Evolutionary conservation across 2,888 invertebrate genomes (phyloP), one percentile per base, ranked within the genome.

Genomic region (Cephus spinipes): DNA sequence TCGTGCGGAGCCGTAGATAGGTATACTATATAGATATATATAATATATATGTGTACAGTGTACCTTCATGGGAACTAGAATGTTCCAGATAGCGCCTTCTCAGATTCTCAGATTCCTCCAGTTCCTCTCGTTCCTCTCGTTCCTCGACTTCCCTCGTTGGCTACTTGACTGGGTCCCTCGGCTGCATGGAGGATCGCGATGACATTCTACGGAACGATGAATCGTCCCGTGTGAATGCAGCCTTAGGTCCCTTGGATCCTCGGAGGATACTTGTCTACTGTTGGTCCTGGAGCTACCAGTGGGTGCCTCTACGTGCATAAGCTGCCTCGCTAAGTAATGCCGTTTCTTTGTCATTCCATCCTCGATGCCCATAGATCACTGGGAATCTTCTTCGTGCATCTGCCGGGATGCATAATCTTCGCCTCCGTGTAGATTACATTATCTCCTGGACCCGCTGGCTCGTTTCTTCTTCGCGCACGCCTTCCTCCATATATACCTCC

Each of bases 361-460:
- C 80, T 79, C 76, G 76, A 36, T 76, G 81, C 80, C 85, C 85
- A 85, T 88, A 87, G 80, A 88, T 89, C 88, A 88, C 79, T 80
- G 74, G 77, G 75, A 87, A 88, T 88, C 88, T 87, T 77, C 81
- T 85, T 87, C 87, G 87, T 87, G 88, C 83, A 89, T 89, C 89
- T 88, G 76, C 76, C 79, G 79, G 86, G 87, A 85, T 85, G 85
- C 87, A 86, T 85, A 86, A 89, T 89, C 88, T 85, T 82, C 80
- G 80, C 85, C 84, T 84, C 85, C 83, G 83, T 83, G 82, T 84
- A 82, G 83, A 86, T 87, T 85, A 87, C 87, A 86, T 85, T 87
- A 85, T 85, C 86, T 83, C 77, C 79, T 79, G 68, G 35, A 73
- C 40, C 55, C 31, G 75, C 79, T n/a, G 33, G 78, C 74, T 31